Conservation (phyloP, 2,113 vertebrate species). For the Neodontobutis hainanensis region DNA sequence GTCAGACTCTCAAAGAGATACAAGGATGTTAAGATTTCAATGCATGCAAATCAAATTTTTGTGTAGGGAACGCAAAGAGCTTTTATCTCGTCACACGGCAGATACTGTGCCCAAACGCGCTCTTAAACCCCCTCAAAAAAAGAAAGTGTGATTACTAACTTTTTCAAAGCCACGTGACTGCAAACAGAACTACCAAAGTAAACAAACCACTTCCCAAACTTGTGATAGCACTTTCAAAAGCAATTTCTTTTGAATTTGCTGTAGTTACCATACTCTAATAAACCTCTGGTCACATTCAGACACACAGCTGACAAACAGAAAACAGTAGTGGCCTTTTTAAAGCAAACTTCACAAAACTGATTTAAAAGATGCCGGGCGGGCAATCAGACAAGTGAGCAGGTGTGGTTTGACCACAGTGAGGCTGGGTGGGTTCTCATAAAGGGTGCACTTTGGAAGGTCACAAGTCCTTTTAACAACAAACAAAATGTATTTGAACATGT, state of each 20-base stretch:
- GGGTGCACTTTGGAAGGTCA: conserved; percentile 64
- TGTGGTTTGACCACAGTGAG: conserved; percentile 1
- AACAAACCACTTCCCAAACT: no score
- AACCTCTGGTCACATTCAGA: conserved; percentile 2
- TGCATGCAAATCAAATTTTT: conserved; percentile 1
- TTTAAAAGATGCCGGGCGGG: conserved; percentile 10
- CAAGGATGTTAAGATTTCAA: not conserved
- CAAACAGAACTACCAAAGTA: no score
- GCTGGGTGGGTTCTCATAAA: conserved; percentile 2
- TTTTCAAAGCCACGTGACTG: no score
- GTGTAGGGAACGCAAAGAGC: no score
- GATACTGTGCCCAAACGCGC: no score
- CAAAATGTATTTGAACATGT: conserved; percentile 4
- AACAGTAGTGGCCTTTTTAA: not conserved
- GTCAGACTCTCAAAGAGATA: no score
- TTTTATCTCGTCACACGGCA: no score
- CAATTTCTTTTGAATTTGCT: no score
- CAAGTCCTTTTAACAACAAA: conserved; percentile 21
- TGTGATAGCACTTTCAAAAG: no score
- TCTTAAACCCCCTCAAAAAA: no score
- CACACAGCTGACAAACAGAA: conserved; percentile 1
- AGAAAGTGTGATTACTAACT: no score
- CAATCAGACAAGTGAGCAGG: conserved; percentile 38
- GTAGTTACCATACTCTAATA: not conserved
- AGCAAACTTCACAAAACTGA: not conserved